Base-by-base conservation (phyloP, 92 coral and sea anemone species). In the Metridium senile region DNA sequence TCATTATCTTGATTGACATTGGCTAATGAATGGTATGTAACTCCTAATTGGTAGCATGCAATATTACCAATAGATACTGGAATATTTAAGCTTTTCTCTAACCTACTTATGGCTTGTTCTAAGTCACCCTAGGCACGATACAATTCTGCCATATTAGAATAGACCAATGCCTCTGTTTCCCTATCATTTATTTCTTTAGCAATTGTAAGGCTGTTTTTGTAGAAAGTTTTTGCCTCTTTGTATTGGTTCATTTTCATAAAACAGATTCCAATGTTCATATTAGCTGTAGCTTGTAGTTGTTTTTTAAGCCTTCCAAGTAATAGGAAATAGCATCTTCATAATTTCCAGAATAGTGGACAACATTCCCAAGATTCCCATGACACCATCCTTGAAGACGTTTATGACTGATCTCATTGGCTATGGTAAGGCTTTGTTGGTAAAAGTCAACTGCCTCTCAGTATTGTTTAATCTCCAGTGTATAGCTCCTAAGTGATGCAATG, bases 161-260 rank as follows among this genome's bases (percentile, higher is more conserved):
- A n/a, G n/a, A n/a, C n/a, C n/a, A n/a, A n/a, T n/a, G n/a, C n/a
- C n/a, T n/a, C n/a, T n/a, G n/a, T n/a, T n/a, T n/a, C n/a, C n/a
- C n/a, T n/a, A n/a, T n/a, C n/a, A n/a, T n/a, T 45, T 9, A 33
- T 74, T 21, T 74, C 57, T 6, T 16, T 33, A 21, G 79, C 79
- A 28, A 33, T 33, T 9, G 30, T 33, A n/a, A 74, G 56, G 23
- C n/a, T n/a, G n/a, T n/a, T n/a, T n/a, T n/a, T n/a, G n/a, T n/a
- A n/a, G n/a, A n/a, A n/a, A n/a, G n/a, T n/a, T n/a, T n/a, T n/a
- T n/a, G n/a, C n/a, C n/a, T n/a, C n/a, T n/a, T n/a, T n/a, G n/a
- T n/a, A n/a, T 9, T 10, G 23, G 3, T 58, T 29, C 1, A 58
- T 27, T 72, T 52, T 25, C 9, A 1, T 31, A 53, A n/a, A 21